phyloP scores from a whole-genome alignment of 2,797 vertebrate genomes.

The Taeniopygia guttata region DNA sequence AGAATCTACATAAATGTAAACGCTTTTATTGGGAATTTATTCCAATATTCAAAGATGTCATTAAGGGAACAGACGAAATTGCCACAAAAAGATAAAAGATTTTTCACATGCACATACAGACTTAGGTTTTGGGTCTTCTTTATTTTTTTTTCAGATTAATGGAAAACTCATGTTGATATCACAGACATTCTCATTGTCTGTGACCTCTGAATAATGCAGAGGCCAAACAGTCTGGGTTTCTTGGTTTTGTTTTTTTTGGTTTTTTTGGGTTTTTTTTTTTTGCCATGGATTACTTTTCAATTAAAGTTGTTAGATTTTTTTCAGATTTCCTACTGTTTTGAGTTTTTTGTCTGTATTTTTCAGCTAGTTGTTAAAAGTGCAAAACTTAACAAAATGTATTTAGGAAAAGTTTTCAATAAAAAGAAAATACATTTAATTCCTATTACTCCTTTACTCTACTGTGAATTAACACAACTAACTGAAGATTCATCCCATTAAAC shows the following conservation, averaged over 20 bases:
- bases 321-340: not conserved
- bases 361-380: not conserved
- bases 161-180: not conserved
- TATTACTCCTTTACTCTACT: not conserved
- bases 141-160: not conserved
- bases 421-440: not conserved
- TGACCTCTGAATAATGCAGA: not conserved
- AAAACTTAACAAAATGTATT: not conserved
- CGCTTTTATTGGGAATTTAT: not conserved
- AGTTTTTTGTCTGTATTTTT: not conserved
- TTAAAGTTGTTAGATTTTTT: not conserved
- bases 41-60: not conserved
- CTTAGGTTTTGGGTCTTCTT: not conserved
- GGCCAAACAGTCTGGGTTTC: not conserved
- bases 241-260: no score
- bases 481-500: not conserved
- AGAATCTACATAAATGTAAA: conserved; percentile 23
- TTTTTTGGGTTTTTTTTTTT: no score
- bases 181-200: not conserved
- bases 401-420: not conserved
- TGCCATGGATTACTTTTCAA: not conserved
- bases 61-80: not conserved
- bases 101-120: not conserved
- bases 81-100: not conserved
- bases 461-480: not conserved